Evolutionary conservation across 64 coral and sea anemone species (phyloP), one percentile per base, ranked within the genome.

Genomic region (Actinia tenebrosa): DNA sequence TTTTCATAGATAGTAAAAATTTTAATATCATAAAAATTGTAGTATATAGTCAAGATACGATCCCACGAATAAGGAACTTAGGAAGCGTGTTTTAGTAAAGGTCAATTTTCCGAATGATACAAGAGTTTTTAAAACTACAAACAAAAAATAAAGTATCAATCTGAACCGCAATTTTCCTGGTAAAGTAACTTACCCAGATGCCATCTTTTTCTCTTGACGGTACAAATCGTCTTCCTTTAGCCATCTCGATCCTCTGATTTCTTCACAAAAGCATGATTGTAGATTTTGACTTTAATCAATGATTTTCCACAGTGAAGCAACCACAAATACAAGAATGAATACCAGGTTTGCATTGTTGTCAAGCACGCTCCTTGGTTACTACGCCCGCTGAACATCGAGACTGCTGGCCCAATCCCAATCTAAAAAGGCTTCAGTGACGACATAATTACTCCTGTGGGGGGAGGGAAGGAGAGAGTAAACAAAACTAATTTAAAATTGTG

Each of bases 121-220:
- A 66, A 66, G 63, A 66, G 63, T 66, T 66, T 23, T 66, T 7
- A n/a, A 66, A 66, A 66, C 63, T 66, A 66, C 69, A 75, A 75
- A 66, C 63, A 66, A 66, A 42, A 0, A 37, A 75, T 13, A 66
- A 66, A 66, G 63, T 66, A 66, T 66, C 63, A 66, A 20, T 66
- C 23, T 23, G 63, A 66, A 23, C 3, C 25, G 44, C n/a, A 58
- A 58, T 66, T 66, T 66, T 66, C 60, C 63, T 66, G 4, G 19
- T 23, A 22, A 56, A 50, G 25, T 50, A 2, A 89, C 94, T 85
- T 83, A 96, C 94, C 94, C 94, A 96, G 9, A 83, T 71, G 79
- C 94, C 94, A 46, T 96, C 94, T 87, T 88, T 96, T 60, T 93
- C 88, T 47, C 81, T 87, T 26, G 94, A 90, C n/a, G 94, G 94